phyloP scores from a whole-genome alignment of 2,797 vertebrate species.

The Bucorvus abyssinicus region DNA sequence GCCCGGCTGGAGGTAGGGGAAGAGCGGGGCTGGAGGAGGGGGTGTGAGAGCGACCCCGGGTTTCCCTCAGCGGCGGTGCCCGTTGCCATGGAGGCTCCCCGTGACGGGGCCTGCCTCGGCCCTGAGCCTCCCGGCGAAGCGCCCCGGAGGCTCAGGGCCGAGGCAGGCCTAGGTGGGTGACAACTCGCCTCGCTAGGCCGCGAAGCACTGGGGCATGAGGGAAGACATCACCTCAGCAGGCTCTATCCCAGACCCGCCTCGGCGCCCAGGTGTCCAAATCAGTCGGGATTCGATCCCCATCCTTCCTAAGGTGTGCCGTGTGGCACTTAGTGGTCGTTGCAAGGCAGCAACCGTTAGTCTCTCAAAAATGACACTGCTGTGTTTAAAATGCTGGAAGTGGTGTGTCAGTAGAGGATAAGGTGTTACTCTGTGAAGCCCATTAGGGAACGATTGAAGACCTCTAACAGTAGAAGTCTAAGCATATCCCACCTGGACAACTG shows the following conservation, averaged over 20 bases:
- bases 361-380: background rate
- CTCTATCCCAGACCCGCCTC: background rate
- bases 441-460: background rate
- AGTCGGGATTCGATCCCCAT: fast-evolving
- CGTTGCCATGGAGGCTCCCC: background rate
- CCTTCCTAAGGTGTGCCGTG: background rate
- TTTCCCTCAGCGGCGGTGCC: background rate
- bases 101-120: too few species aligned
- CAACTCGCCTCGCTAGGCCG: background rate
- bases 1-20: background rate
- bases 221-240: background rate
- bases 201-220: background rate
- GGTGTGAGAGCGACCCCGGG: too few species aligned
- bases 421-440: fast-evolving
- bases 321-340: too few species aligned
- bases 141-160: background rate
- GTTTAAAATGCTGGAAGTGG: background rate
- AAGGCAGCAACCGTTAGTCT: background rate
- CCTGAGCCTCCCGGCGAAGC: background rate
- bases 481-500: too few species aligned
- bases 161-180: background rate
- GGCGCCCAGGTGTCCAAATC: background rate
- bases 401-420: background rate
- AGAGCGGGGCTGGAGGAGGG: too few species aligned
- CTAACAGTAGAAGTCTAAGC: background rate